Base-by-base conservation (phyloP, 2,888 invertebrate species). In the Apodemia hepburni region DNA sequence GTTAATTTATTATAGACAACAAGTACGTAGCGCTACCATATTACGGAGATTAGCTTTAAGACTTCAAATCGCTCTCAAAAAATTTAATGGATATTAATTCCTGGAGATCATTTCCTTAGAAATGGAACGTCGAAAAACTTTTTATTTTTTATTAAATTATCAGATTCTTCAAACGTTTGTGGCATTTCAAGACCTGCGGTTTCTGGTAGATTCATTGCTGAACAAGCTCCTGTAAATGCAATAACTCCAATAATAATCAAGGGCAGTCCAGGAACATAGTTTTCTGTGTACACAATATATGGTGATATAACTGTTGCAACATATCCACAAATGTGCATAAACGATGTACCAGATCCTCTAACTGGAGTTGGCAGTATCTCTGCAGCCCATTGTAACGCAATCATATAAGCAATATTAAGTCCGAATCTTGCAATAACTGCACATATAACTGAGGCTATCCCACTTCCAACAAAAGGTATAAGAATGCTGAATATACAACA, bases 91-190 rank as follows among this genome's bases (percentile, higher is more conserved):
- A 12, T 38, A 12, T 7, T 22, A 22, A 22, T 22, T 22, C 22
- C 22, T 22, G 22, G 1, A 22, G 11, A 62, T 61, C 61, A 67
- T 62, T 71, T 74, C 64, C 68, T 70, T 58, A 79, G 66, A 71
- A 70, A 80, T 15, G 83, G 82, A 17, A 86, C 66, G 33, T 82
- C 82, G 67, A 82, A 81, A 33, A 82, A 72, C 15, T 73, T 76
- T 57, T 78, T 77, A 27, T 71, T 76, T 49, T 58, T 76, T 0
- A 80, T 72, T 45, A 89, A 64, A 3, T 71, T 66, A 65, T 87
- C 87, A 1, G 87, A 80, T 51, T 84, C 85, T 9, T 84, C 82
- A 69, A 87, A 87, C 0, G 84, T 81, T 64, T 87, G 84, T 0
- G 88, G 88, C 79, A 89, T 78, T 62, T 84, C 81, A 66, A 75